A percentile compares a stretch with the other conserved stretches of the same genome.
Conservation (phyloP, 2,888 invertebrate genomes). For the Drosophila antonietae region DNA sequence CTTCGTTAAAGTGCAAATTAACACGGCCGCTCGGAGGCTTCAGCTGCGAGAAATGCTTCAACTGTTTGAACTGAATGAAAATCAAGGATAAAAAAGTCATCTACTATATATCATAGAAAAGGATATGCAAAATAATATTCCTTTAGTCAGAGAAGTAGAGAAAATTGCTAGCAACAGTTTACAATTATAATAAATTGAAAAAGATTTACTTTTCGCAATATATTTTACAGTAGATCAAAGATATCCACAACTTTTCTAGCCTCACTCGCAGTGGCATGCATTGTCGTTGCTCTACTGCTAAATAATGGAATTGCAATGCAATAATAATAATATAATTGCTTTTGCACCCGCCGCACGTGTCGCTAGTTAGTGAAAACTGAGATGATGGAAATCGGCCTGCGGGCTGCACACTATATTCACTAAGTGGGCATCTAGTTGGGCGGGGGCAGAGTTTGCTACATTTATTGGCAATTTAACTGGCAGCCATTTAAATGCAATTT, state of each 20-base stretch:
- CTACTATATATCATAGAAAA: not conserved
- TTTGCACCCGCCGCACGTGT: conserved; percentile 47
- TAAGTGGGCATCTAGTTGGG: not conserved
- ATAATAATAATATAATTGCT: conserved; percentile 24
- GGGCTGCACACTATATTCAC: not conserved
- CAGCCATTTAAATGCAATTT: conserved; percentile 68
- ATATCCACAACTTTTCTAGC: not conserved
- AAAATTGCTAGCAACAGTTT: too few species aligned
- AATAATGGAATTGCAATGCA: conserved; percentile 16
- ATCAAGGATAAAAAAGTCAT: not conserved
- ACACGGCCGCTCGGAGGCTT: not conserved
- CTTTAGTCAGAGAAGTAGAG: too few species aligned
- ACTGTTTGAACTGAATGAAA: not conserved
- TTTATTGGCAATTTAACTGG: conserved; percentile 59
- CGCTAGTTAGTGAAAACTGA: conserved; percentile 26
- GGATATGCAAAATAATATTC: too few species aligned
- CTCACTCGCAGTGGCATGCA: conserved; percentile 4
- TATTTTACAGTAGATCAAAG: not conserved
- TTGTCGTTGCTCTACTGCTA: not conserved
- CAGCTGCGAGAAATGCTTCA: conserved; percentile 10
- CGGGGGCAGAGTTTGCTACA: conserved; percentile 12
- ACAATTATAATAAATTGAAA: too few species aligned
- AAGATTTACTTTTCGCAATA: not conserved
- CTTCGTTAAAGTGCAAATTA: conserved; percentile 23
- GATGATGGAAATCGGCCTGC: conserved; percentile 12